Base-by-base conservation (phyloP, 92 coral and sea anemone genomes). In the Zoanthus sansibaricus region DNA sequence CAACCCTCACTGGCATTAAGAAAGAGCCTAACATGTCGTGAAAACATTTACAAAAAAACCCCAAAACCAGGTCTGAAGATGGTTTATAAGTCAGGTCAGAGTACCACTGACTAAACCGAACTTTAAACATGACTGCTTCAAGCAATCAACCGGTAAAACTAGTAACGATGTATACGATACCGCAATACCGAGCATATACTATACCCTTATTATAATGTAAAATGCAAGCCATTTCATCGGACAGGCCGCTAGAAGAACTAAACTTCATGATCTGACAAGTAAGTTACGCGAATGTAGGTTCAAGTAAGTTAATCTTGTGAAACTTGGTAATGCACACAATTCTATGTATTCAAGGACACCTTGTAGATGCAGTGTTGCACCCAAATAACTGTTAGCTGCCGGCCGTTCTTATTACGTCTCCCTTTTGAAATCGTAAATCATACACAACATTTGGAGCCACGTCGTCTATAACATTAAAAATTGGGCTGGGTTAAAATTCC, bases 351-450 rank as follows among this genome's bases (percentile, higher is more conserved):
- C 16, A 31, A 69, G 1, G 74, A 69, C 31, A 69, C 30, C 13
- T 13, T 51, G 49, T 17, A 76, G 61, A 21, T 76, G 1, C 37
- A 21, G 17, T n/a, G 80, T 17, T 49, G 13, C 45, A 30, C 45
- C 46, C 15, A 49, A 32, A 51, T 21, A 21, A 49, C 11, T 6
- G 42, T 48, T 21, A 51, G 42, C n/a, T 51, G 49, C 72, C 46
- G 58, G 42, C 72, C 46, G 58, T 2, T 37, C 56, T n/a, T 21
- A 61, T 10, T 79, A 45, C 25, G 44, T 42, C 44, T 66, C 58
- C 15, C 9, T 17, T 62, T 80, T 80, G 20, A 80, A 80, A 80
- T 80, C 74, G 70, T 80, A 80, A 80, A 80, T 80, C 85, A 80
- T 37, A 37, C 47, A 47, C 47, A 47, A 16, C 45, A 44, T 25